Evolutionary conservation across 2,797 vertebrate species (phyloP), one percentile per base, ranked within the genome.

Genomic region (Delichon dasypus): DNA sequence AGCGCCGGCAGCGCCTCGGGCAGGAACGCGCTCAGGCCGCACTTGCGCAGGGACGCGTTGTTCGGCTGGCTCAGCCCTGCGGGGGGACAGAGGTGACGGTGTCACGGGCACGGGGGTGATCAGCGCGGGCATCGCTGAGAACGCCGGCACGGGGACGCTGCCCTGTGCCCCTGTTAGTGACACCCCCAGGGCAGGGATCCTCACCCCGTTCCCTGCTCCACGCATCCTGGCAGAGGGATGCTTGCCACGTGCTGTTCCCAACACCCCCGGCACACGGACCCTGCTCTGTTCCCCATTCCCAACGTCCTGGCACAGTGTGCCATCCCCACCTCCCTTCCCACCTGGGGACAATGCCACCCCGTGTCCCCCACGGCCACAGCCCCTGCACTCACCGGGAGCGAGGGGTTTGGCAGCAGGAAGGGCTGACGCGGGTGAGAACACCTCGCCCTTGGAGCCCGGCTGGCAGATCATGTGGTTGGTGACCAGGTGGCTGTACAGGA

Each of bases 381-480:
- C 26, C 14, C 2, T 5, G 67, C 36, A 80, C 97, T 93, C 94
- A 99, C 99, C 98, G 23, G 98, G 78, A 38, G 98, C 64, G 45
- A 98, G 92, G 8, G 98, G 97, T 91, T 98, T 98, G 94, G 98
- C 97, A 5, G 98, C 95, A 1, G 98, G 98, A n/a, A 98, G 95
- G 21, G 98, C 97, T 4, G 98, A 95, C 3, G 98, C 98, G 0
- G 98, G 98, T 0, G 99, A 98, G 95, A 98, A 99, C 68, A 98
- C 98, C 94, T 99, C 99, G 20, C 98, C 98, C 89, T 98, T 99
- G 85, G 98, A 98, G 65, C 99, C 99, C 0, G 99, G 99, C 98
- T 99, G 99, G 97, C 99, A 99, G 54, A 99, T 98, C 99, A 99
- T 99, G 96, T 99, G 99, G 93, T 98, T 99, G 94, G 99, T 99